Evolutionary conservation across 2,113 vertebrate species (phyloP).

Genomic region (Phyllostomus discolor): DNA sequence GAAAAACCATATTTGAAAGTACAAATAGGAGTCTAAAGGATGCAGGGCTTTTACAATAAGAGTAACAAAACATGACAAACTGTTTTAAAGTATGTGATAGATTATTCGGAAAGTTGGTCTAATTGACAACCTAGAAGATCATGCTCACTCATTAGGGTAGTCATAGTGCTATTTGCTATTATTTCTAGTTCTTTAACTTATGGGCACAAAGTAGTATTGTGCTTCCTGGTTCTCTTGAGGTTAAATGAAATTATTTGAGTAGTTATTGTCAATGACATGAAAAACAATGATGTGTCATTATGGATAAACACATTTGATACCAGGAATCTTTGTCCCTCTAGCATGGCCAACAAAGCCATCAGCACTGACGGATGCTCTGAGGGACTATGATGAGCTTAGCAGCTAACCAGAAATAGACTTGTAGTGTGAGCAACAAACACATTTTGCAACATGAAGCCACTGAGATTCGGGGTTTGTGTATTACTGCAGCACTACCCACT

Average conservation of each 20-base stretch:
- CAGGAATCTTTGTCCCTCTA: background rate
- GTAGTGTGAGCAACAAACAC: background rate
- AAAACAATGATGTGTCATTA: background rate
- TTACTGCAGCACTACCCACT: background rate
- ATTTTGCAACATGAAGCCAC: background rate
- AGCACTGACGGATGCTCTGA: background rate
- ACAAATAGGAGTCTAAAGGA: background rate
- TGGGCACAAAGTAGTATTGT: background rate
- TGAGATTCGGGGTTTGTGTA: background rate
- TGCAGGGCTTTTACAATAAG: background rate
- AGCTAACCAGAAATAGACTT: background rate
- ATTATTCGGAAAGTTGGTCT: background rate
- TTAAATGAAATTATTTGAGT: background rate
- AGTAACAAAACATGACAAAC: background rate
- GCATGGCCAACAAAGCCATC: background rate
- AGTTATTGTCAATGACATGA: background rate
- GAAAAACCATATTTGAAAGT: background rate
- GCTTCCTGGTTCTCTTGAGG: background rate
- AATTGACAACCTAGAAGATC: background rate
- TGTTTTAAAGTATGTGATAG: background rate
- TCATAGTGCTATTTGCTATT: background rate
- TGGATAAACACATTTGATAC: background rate
- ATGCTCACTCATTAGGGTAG: background rate
- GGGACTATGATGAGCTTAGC: background rate
- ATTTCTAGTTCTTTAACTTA: background rate